These are phyloP conservation scores for Chaetura pelagica DNA, from an alignment of 2,113 vertebrate species.

Conservation along the genomic window DNA sequence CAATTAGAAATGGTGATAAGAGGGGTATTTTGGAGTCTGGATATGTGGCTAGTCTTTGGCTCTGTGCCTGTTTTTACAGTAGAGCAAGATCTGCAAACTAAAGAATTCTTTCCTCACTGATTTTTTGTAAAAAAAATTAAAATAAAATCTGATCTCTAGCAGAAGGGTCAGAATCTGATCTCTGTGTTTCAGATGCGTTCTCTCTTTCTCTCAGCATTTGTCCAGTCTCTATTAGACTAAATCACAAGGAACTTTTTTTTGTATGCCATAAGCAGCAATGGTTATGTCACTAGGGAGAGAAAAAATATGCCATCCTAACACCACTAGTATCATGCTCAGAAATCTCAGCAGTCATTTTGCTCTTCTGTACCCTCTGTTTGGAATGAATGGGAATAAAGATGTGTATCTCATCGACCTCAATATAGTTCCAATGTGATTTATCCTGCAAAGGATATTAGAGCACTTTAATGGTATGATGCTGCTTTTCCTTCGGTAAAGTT, in stretches of 20 bases:
- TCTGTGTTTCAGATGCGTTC: not conserved
- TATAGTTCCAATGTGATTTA: not conserved
- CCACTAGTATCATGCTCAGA: not conserved
- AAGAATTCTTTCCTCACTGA: not conserved
- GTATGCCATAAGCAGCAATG: not conserved
- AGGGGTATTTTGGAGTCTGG: not conserved
- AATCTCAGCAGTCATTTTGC: not conserved
- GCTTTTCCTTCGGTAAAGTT: not conserved
- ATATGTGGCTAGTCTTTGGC: not conserved
- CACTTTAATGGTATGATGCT: not conserved
- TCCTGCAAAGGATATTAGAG: not conserved
- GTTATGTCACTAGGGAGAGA: not conserved
- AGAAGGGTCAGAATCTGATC: not conserved
- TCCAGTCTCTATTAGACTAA: not conserved
- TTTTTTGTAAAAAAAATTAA: not conserved
- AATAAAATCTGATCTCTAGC: not conserved
- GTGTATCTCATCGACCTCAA: not conserved
- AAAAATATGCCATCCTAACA: not conserved
- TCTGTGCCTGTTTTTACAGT: not conserved
- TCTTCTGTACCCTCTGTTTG: not conserved
- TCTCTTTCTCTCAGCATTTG: not conserved
- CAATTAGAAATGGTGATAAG: not conserved
- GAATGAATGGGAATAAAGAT: not conserved
- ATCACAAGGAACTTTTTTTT: not conserved
- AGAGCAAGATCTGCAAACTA: not conserved